Base-by-base conservation (phyloP, 2,113 vertebrate genomes). In the Trinectes maculatus region DNA sequence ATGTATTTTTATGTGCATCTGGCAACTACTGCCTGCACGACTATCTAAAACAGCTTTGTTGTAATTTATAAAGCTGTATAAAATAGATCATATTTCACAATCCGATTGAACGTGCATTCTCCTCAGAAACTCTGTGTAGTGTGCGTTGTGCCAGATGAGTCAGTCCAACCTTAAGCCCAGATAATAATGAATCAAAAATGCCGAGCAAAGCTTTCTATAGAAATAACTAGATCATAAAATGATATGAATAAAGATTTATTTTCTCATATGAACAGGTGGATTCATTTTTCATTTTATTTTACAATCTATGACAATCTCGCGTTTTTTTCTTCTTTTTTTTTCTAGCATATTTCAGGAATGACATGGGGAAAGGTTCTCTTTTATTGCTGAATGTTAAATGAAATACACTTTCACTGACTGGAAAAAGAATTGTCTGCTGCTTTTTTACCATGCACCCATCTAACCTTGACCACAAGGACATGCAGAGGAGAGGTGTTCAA, bases 361-460 rank as follows among this genome's bases (percentile, higher is more conserved):
- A 92, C 87, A 91, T 92, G 90, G 81, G 82, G 84, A 89, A 80
- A 87, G 71, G 71, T 66, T 58, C 56, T 79, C 80, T 89, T 93
- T 98, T 98, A 98, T 98, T 98, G 96, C 96, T 98, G 96, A 95
- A 95, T 95, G 93, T 96, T 92, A 94, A 95, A 94, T 94, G 89
- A 95, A 95, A 95, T 93, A 96, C 93, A 97, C 93, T 94, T 95
- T 93, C 87, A 94, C 94, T 93, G 91, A 94, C 92, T 94, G 78
- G 78, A 51, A 91, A 92, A 94, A 95, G 87, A 95, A 95, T 92
- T 93, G 93, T 95, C 95, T 95, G 95, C 95, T 94, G 95, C 93
- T 95, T 91, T 74, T 72, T 71, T 59, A 96, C 96, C 97, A 98
- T 98, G 97, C 96, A 98, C 95, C 94, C 96, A 94, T 96, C 95